These are phyloP conservation scores for Poicephalus meyeri DNA, from an alignment of 2,113 vertebrate genomes.

Conservation along the genomic window DNA sequence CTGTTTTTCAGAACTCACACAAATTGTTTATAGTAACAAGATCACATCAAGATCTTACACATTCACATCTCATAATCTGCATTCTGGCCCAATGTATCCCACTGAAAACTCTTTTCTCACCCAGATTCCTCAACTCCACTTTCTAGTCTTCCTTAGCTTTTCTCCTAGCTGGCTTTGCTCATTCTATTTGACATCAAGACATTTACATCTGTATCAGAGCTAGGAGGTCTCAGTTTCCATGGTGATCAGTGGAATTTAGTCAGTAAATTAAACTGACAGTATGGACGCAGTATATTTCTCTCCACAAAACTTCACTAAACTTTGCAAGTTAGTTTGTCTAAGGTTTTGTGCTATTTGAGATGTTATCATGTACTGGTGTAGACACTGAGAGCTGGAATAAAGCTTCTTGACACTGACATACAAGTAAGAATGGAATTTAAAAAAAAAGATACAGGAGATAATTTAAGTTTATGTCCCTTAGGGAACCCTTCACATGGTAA, in stretches of 20 bases:
- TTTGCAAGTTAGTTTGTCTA: background rate
- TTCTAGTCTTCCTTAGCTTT: background rate
- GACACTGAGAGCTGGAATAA: background rate
- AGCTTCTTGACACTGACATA: background rate
- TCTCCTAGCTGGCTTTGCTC: background rate
- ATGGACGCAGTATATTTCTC: background rate
- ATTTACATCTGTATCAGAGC: background rate
- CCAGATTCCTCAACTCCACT: background rate
- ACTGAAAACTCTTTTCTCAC: background rate
- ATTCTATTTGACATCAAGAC: background rate
- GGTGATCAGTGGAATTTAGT: background rate
- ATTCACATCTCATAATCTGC: background rate
- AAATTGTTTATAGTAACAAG: background rate
- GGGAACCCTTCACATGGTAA: background rate
- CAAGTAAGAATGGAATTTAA: background rate
- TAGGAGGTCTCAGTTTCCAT: background rate
- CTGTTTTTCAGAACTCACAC: background rate
- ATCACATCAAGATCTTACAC: background rate
- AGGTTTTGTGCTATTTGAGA: background rate
- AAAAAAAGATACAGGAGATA: background rate
- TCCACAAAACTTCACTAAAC: background rate
- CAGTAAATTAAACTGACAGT: background rate
- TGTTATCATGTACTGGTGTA: background rate
- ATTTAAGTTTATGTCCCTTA: background rate
- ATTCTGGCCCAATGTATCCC: background rate